A percentile compares a stretch with the other conserved stretches of the same genome.
phyloP scores from a whole-genome alignment of 2,888 invertebrate species.

The Agrochola circellaris region DNA sequence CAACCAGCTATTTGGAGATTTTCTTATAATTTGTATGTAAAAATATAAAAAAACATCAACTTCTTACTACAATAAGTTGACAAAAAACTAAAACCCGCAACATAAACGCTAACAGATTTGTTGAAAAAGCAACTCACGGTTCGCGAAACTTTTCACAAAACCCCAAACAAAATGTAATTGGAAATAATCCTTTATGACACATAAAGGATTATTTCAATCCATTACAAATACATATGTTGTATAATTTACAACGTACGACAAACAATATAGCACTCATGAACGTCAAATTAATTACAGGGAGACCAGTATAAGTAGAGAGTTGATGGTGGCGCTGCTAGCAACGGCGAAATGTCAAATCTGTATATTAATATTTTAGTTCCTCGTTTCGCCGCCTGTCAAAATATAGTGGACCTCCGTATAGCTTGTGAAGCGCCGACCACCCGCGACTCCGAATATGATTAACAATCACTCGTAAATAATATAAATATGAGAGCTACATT shows the following conservation, averaged over 20 bases:
- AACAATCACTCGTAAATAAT: conserved; percentile 70
- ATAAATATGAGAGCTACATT: conserved; percentile 62
- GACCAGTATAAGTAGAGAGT: conserved; percentile 28
- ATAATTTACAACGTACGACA: conserved; percentile 66
- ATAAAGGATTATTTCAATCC: conserved; percentile 65
- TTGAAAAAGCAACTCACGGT: conserved; percentile 21
- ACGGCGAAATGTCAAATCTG: conserved; percentile 9
- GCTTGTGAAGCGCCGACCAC: conserved; percentile 74
- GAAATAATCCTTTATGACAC: conserved; percentile 18
- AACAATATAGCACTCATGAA: conserved; percentile 71
- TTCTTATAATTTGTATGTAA: neutral
- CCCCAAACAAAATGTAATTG: conserved; percentile 47
- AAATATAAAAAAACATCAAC: neutral
- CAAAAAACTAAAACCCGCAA: conserved; percentile 17
- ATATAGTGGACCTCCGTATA: conserved; percentile 31
- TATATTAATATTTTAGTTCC: conserved; percentile 32
- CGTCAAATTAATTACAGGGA: conserved; percentile 76
- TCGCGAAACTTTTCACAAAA: conserved; percentile 38
- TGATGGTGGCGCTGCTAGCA: conserved; percentile 36
- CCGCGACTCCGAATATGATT: conserved; percentile 72
- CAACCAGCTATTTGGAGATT: neutral
- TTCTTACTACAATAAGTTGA: conserved; percentile 8
- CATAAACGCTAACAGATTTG: conserved; percentile 42
- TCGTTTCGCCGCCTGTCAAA: conserved; percentile 35
- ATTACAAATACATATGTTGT: conserved; percentile 69